phyloP scores from a whole-genome alignment of 2,113 vertebrate genomes.

The Coturnix japonica region DNA sequence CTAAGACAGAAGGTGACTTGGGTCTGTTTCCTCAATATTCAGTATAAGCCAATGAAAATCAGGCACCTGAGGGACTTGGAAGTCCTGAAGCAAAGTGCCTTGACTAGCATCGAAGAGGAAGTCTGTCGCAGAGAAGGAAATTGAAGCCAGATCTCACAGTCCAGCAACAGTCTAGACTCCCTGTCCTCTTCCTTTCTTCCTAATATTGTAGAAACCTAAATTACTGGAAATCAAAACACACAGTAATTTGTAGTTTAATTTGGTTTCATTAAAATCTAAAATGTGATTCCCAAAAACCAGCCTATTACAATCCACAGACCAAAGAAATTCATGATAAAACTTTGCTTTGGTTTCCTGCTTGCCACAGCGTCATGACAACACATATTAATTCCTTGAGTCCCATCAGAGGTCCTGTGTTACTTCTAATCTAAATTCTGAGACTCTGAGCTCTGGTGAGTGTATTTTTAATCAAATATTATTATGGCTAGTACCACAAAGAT shows the following conservation, averaged over 20 bases:
- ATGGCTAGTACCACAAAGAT: background rate
- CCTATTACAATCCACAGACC: background rate
- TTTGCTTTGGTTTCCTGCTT: background rate
- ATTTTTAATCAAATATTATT: conserved; percentile 2
- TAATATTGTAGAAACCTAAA: background rate
- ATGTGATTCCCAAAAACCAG: background rate
- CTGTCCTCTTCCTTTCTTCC: background rate
- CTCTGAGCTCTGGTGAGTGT: background rate
- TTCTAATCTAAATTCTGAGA: background rate
- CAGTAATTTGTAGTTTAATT: background rate
- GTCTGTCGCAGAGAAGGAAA: background rate
- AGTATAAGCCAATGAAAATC: background rate
- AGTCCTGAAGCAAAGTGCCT: background rate
- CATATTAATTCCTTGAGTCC: background rate
- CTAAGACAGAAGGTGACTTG: background rate
- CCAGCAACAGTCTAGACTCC: fast-evolving
- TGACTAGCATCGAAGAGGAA: background rate
- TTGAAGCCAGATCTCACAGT: background rate
- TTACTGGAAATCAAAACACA: background rate
- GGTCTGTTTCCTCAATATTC: background rate
- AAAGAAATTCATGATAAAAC: background rate
- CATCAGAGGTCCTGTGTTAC: background rate
- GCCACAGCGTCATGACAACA: background rate
- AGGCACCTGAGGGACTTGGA: background rate
- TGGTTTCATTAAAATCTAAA: background rate